These are phyloP conservation scores for Eidolon dupreanum DNA, from an alignment of 2,797 vertebrate genomes.

Conservation along the genomic window DNA sequence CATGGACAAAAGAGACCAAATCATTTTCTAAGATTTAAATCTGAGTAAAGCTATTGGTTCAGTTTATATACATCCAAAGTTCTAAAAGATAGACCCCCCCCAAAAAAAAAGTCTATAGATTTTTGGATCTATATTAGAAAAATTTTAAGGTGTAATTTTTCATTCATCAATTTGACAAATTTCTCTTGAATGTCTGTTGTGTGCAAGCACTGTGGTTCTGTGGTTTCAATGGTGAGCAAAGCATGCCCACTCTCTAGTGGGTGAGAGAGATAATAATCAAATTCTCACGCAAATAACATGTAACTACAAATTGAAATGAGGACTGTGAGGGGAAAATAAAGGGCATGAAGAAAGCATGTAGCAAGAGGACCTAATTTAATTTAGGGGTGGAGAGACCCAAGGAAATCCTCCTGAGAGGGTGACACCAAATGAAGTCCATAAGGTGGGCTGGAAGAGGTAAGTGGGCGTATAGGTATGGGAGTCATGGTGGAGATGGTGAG, in stretches of 20 bases:
- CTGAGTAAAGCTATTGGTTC: not conserved
- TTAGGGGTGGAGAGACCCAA: not conserved
- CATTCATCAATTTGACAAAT: not conserved
- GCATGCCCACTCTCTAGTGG: not conserved
- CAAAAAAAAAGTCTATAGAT: not conserved
- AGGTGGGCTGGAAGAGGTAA: not conserved
- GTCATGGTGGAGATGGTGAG: not conserved
- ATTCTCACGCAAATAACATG: not conserved
- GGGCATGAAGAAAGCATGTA: not conserved
- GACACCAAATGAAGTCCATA: not conserved
- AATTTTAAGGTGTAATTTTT: not conserved
- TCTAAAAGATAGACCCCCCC: not conserved
- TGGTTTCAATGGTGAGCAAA: not conserved
- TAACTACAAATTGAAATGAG: not conserved
- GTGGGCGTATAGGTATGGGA: not conserved
- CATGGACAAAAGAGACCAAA: not conserved
- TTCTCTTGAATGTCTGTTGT: not conserved
- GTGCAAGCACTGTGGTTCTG: not conserved
- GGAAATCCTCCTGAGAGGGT: not conserved
- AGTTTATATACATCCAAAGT: not conserved
- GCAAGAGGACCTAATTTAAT: not conserved
- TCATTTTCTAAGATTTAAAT: not conserved
- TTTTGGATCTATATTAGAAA: not conserved
- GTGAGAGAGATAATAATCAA: not conserved
- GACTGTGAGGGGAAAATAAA: not conserved